phyloP scores from a whole-genome alignment of 2,113 vertebrate genomes.

The Lonchura striata region DNA sequence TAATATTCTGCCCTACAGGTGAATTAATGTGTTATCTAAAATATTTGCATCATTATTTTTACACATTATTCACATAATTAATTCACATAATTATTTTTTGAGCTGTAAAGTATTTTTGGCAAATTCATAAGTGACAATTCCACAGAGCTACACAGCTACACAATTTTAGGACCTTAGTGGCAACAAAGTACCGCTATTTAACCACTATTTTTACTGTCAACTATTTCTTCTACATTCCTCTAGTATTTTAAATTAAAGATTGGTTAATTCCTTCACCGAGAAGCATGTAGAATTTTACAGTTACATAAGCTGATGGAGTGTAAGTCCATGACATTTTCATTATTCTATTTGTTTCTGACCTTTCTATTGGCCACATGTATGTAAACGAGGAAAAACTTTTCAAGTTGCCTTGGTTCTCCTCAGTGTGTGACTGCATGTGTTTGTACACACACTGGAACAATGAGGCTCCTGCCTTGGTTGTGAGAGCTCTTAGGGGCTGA shows the following conservation, averaged over 20 bases:
- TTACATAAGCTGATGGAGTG: neutral
- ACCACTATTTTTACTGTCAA: neutral
- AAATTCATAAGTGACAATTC: neutral
- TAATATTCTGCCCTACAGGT: neutral
- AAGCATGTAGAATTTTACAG: conserved; percentile 22
- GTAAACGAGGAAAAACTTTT: neutral
- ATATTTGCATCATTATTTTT: neutral
- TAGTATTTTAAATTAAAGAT: conserved; percentile 15
- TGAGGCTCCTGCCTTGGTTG: neutral
- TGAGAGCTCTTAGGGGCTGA: neutral
- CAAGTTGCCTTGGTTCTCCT: neutral
- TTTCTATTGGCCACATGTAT: neutral
- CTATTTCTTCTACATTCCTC: neutral
- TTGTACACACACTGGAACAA: neutral
- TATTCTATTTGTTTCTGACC: neutral
- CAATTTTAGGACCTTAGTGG: neutral
- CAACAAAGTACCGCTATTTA: neutral
- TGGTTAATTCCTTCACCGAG: neutral
- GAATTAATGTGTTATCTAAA: neutral
- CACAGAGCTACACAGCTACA: neutral
- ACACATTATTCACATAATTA: neutral
- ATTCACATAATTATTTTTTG: neutral
- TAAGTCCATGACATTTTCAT: conserved; percentile 1
- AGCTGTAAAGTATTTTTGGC: neutral
- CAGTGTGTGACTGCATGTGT: neutral